Base-by-base conservation (phyloP, 2,888 invertebrate genomes). In the Azorinus chamasolen region DNA sequence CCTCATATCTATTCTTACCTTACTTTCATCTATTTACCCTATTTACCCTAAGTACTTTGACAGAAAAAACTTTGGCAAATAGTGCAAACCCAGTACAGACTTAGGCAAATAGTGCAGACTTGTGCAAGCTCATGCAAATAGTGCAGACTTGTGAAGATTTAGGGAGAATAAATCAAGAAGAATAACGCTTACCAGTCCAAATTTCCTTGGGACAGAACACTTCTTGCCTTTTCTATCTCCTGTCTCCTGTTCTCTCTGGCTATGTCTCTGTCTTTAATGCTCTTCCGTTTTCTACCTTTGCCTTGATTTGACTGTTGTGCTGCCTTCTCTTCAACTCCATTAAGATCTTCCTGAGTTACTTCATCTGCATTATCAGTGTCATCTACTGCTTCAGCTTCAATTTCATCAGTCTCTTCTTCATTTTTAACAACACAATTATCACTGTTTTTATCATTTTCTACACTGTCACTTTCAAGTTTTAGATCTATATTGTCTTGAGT, bases 161-260 rank as follows among this genome's bases (percentile, higher is more conserved):
- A n/a, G n/a, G n/a, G n/a, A n/a, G n/a, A n/a, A n/a, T n/a, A n/a
- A n/a, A n/a, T n/a, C n/a, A n/a, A n/a, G n/a, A n/a, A n/a, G n/a
- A n/a, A n/a, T n/a, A n/a, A n/a, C n/a, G n/a, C 45, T 65, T 65
- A 83, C 87, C 86, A 84, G 59, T 88, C 88, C 45, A 87, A 73
- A 39, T 85, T 75, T 69, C 75, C 79, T 54, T 81, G 37, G 6
- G 73, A 61, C 24, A 89, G 57, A 8, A 88, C 61, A 20, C 73
- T 48, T 70, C 79, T 81, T 4, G 87, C 83, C 39, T 70, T 80
- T 20, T 79, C 80, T 25, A 83, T 63, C 39, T 83, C 70, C 61
- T 79, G 76, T 39, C 68, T 50, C 59, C 63, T 73, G 41, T 43
- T 59, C 55, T 63, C 48, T 27, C 70, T 80, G 39, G 39, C 58